Conservation (phyloP, 2,113 vertebrate genomes). For the Oryzias curvinotus region DNA sequence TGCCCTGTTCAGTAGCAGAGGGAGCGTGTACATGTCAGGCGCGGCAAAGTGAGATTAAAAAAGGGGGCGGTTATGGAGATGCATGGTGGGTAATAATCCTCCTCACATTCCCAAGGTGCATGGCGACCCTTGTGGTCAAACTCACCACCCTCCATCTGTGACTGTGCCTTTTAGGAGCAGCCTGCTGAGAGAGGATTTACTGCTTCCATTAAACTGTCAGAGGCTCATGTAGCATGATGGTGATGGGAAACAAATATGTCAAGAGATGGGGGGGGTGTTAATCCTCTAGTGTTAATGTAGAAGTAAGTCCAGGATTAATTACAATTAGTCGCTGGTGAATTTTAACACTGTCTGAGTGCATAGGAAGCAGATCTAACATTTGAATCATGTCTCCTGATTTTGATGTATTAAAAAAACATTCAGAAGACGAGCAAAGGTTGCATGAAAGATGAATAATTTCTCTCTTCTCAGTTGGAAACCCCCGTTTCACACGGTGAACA, state of each 20-base stretch:
- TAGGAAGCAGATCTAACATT: background rate
- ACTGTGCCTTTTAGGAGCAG: conserved; percentile 50
- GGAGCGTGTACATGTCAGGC: conserved; percentile 7
- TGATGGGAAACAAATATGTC: too few relatives aligned
- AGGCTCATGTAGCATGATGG: background rate
- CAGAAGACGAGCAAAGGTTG: too few relatives aligned
- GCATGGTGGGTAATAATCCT: conserved; percentile 57
- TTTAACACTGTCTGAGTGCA: background rate
- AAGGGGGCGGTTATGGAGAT: conserved; percentile 29
- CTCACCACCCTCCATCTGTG: conserved; percentile 37
- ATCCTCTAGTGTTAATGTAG: background rate
- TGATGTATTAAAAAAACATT: background rate
- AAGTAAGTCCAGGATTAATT: background rate
- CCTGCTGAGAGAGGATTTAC: conserved; percentile 15
- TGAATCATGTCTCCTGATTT: background rate
- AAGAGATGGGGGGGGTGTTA: conserved; percentile 32
- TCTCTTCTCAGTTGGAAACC: background rate
- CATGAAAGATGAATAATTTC: background rate
- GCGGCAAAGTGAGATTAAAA: conserved; percentile 47
- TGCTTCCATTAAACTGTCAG: conserved; percentile 31
- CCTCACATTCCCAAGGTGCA: background rate
- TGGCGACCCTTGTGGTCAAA: conserved; percentile 20
- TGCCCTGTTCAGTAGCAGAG: conserved; percentile 38
- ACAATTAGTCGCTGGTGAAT: background rate
- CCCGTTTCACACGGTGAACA: background rate